phyloP scores from a whole-genome alignment of 2,113 vertebrate genomes.

The Rissa tridactyla region DNA sequence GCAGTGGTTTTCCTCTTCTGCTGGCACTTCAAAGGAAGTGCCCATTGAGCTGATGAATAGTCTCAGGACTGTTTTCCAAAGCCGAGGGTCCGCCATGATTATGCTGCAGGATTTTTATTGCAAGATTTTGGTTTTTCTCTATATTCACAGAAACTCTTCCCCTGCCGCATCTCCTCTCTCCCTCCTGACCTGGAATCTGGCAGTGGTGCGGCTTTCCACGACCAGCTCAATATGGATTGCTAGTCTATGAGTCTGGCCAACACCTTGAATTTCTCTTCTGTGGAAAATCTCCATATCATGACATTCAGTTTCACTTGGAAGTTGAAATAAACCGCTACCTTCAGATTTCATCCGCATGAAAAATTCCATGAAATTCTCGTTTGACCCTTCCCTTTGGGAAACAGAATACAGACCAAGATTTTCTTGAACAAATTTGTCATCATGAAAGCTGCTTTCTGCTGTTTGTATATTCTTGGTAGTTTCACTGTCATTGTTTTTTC shows the following conservation, averaged over 20 bases:
- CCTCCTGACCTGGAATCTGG: neutral
- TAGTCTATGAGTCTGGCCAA: neutral
- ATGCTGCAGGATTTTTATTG: neutral
- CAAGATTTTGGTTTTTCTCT: neutral
- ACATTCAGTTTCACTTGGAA: neutral
- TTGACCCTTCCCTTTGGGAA: neutral
- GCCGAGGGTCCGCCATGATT: neutral
- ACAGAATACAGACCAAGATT: neutral
- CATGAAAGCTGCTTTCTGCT: neutral
- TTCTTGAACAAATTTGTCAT: neutral
- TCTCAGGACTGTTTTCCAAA: neutral
- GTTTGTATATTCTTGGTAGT: neutral
- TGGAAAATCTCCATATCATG: neutral
- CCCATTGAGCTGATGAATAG: neutral
- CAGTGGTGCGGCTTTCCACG: neutral
- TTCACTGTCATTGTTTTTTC: neutral
- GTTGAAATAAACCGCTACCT: neutral
- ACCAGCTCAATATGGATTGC: neutral
- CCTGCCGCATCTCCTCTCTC: neutral
- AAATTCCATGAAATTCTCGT: neutral
- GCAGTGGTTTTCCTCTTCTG: slow-evolving; percentile 25
- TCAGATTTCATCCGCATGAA: neutral
- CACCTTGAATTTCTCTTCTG: neutral
- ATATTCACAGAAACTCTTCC: neutral
- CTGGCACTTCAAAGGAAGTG: neutral